Percentiles rank a stretch among this genome's conserved stretches.
These are phyloP conservation scores for Oryzias sinensis DNA, from an alignment of 2,797 vertebrate genomes.

Conservation along the genomic window DNA sequence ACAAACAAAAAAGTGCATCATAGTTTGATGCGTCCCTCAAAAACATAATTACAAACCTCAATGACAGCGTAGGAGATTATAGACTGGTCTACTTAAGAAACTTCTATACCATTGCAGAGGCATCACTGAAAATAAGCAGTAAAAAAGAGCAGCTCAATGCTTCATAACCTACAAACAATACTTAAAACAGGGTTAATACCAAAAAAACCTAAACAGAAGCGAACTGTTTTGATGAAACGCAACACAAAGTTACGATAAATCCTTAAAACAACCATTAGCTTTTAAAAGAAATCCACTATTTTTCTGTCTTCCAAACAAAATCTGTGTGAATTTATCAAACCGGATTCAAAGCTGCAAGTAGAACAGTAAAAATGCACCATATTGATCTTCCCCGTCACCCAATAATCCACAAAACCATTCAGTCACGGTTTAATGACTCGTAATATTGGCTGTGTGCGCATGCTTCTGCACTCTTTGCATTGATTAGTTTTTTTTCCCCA, in stretches of 20 bases:
- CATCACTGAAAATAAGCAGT: conserved; percentile 24
- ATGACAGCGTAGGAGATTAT: conserved; percentile 1
- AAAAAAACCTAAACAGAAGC: conserved; percentile 30
- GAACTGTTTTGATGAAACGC: conserved; percentile 28
- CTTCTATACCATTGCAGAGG: conserved; percentile 8
- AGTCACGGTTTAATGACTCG: conserved; percentile 32
- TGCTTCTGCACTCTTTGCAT: conserved; percentile 25
- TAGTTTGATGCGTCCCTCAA: conserved; percentile 8
- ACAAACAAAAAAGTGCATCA: conserved; percentile 7
- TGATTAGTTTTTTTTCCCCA: conserved; percentile 10
- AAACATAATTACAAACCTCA: conserved; percentile 11
- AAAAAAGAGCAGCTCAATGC: conserved; percentile 2
- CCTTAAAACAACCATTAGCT: too few relatives aligned
- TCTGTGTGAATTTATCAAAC: conserved; percentile 1
- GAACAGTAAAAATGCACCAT: conserved; percentile 14
- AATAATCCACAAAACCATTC: conserved; percentile 18
- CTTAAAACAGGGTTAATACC: conserved; percentile 5
- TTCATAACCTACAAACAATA: conserved; percentile 12
- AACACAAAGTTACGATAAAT: not conserved
- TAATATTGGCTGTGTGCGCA: conserved; percentile 21
- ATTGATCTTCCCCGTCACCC: conserved; percentile 8
- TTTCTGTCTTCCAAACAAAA: too few relatives aligned
- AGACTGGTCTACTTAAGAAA: not conserved
- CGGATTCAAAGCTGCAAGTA: conserved; percentile 13
- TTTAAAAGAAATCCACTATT: too few relatives aligned